Percentiles rank a stretch among this genome's conserved stretches.
Conservation (phyloP, 1,140 invertebrate genomes). For the Eriosoma lanigerum region DNA sequence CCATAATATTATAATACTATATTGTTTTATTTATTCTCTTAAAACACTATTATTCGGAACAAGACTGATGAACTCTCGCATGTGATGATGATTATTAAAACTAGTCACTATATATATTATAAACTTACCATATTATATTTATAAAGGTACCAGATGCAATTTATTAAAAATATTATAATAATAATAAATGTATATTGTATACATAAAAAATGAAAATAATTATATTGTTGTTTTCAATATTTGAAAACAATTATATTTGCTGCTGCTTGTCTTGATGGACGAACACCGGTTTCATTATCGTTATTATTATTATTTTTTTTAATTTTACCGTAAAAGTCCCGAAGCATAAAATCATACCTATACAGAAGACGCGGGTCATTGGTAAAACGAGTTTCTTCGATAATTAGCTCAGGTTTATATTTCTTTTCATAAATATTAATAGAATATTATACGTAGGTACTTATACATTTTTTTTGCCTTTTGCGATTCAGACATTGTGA, state of each 20-base stretch:
- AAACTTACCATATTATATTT: too few species aligned
- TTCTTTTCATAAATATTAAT: slow-evolving; percentile 36
- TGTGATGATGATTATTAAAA: neutral
- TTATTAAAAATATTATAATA: slow-evolving; percentile 3
- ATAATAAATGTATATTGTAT: neutral
- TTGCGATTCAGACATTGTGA: neutral
- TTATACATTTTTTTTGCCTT: slow-evolving; percentile 3
- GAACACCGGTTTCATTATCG: slow-evolving; percentile 36
- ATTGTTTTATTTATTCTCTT: neutral
- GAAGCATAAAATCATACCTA: slow-evolving; percentile 3
- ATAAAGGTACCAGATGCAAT: neutral
- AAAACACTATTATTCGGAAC: neutral
- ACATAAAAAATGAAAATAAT: neutral
- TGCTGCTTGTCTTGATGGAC: neutral
- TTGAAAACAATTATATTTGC: neutral
- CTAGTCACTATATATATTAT: neutral
- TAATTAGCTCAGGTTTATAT: slow-evolving; percentile 4
- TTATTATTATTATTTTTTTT: slow-evolving; percentile 13
- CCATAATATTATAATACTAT: too few species aligned
- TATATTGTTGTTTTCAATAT: slow-evolving; percentile 21
- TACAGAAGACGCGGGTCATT: neutral
- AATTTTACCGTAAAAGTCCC: slow-evolving; percentile 18
- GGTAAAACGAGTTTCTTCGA: slow-evolving; percentile 16
- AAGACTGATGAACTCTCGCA: neutral
- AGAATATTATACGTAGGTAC: slow-evolving; percentile 8